phyloP scores from a whole-genome alignment of 1,140 invertebrate species.

The Eufriesea mexicana region DNA sequence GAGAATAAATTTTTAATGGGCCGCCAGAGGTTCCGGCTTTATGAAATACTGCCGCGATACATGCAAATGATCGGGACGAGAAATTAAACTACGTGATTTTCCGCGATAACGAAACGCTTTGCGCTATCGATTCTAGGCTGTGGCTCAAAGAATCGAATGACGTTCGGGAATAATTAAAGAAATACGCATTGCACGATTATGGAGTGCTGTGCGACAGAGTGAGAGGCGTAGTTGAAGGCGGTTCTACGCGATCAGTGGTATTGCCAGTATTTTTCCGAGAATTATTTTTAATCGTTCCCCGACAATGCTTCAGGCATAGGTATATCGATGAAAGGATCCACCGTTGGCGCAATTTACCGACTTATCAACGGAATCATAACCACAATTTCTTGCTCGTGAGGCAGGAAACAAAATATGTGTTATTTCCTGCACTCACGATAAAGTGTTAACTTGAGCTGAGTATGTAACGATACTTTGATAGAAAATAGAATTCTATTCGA shows the following conservation, averaged over 20 bases:
- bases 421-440: too few relatives aligned
- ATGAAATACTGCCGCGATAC: conserved; percentile 58
- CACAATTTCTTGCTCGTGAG: too few relatives aligned
- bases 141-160: not conserved
- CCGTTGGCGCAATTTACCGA: too few relatives aligned
- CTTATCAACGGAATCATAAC: too few relatives aligned
- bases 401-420: too few relatives aligned
- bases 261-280: not conserved
- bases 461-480: too few relatives aligned
- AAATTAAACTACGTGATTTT: conserved; percentile 35
- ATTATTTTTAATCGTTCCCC: not conserved
- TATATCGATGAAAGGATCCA: too few relatives aligned
- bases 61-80: conserved; percentile 53
- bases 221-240: not conserved
- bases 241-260: not conserved
- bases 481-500: too few relatives aligned
- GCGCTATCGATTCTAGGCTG: not conserved
- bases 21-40: conserved; percentile 47
- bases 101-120: conserved; percentile 19
- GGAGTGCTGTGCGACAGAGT: too few relatives aligned
- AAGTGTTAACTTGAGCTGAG: too few relatives aligned
- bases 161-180: not conserved
- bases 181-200: not conserved
- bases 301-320: not conserved
- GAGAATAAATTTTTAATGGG: conserved; percentile 67